phyloP scores from a whole-genome alignment of 2,113 vertebrate genomes.

The Poeciliopsis prolifica region DNA sequence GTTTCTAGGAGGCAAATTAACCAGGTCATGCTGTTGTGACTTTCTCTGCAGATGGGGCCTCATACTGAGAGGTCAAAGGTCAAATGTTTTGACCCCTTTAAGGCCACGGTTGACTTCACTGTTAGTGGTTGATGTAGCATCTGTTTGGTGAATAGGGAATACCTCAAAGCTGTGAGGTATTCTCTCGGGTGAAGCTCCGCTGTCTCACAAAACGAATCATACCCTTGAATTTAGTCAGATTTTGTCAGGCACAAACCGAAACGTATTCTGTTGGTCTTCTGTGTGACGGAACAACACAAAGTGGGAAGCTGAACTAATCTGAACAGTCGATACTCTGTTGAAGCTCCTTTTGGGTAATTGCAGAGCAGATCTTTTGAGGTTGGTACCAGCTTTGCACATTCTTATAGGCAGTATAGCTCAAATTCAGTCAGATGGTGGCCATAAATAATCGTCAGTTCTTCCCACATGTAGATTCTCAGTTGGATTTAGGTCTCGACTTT shows the following conservation, averaged over 20 bases:
- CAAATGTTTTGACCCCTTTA: slow-evolving; percentile 25
- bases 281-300: too few relatives aligned
- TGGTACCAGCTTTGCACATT: neutral
- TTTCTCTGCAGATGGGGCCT: slow-evolving; percentile 24
- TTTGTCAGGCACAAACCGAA: too few relatives aligned
- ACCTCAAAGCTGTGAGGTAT: neutral
- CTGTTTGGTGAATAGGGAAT: neutral
- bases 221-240: too few relatives aligned
- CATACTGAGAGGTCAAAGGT: slow-evolving; percentile 14
- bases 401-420: neutral
- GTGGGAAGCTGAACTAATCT: too few relatives aligned
- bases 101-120: slow-evolving; percentile 8
- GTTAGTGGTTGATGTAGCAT: neutral
- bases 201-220: too few relatives aligned
- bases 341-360: neutral
- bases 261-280: too few relatives aligned
- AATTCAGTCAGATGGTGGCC: neutral
- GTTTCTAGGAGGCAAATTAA: neutral
- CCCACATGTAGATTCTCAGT: too few relatives aligned
- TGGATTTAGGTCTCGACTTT: neutral
- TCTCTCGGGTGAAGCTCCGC: neutral
- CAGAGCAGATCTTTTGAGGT: neutral
- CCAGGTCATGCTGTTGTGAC: slow-evolving; percentile 2
- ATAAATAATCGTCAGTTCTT: too few relatives aligned
- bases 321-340: too few relatives aligned